Conservation (phyloP, 1,140 invertebrate species). For the Drosophila sp. region DNA sequence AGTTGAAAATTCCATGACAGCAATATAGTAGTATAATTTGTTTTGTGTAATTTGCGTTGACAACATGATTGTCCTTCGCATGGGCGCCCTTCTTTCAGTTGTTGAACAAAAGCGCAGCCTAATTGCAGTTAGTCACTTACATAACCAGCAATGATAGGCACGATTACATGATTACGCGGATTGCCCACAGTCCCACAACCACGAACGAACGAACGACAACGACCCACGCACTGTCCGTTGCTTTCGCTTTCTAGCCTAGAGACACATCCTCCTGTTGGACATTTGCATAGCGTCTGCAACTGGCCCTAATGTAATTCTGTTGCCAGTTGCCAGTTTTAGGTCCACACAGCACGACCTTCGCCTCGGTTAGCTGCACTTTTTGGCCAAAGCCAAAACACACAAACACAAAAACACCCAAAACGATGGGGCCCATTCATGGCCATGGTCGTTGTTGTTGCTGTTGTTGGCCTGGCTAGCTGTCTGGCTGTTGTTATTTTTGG, state of each 20-base stretch:
- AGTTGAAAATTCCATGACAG: constrained; percentile 51
- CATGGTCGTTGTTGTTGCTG: constrained; percentile 28
- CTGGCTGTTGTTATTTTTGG: constrained; percentile 70
- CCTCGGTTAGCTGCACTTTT: constrained; percentile 54
- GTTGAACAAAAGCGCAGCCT: constrained; percentile 33
- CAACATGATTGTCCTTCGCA: constrained; percentile 43
- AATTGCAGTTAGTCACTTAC: constrained; percentile 69
- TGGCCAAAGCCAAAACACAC: constrained; percentile 61
- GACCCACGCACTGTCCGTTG: constrained; percentile 7
- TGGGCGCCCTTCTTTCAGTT: constrained; percentile 14
- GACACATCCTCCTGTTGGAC: constrained; percentile 45
- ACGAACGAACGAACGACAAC: constrained; percentile 1
- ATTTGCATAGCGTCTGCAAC: constrained; percentile 63
- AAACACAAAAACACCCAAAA: constrained; percentile 39
- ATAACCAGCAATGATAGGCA: constrained; percentile 54
- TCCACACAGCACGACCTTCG: constrained; percentile 58
- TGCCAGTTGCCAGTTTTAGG: constrained; percentile 28
- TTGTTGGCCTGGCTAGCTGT: constrained; percentile 25
- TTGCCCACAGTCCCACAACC: constrained; percentile 10
- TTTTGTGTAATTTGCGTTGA: constrained; percentile 51
- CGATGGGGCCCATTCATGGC: constrained; percentile 47
- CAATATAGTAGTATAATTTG: constrained; percentile 54
- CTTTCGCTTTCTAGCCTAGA: constrained; percentile 56
- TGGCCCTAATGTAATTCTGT: constrained; percentile 66
- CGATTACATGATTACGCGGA: constrained; percentile 70